Evolutionary conservation across 2,113 vertebrate genomes (phyloP).

Genomic region (Pterocles gutturalis): DNA sequence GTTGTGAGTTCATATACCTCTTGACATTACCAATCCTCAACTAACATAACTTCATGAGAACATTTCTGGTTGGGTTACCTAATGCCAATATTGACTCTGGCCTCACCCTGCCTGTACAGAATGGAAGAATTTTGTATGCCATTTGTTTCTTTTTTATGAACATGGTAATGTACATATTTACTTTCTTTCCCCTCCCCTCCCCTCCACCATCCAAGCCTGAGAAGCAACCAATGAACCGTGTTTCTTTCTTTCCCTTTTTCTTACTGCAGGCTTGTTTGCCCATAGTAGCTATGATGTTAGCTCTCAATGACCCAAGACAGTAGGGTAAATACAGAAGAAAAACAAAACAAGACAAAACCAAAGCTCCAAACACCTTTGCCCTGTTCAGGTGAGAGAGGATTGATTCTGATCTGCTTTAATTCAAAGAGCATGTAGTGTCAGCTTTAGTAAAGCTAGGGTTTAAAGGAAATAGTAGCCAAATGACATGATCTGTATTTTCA

Average conservation of each 20-base stretch:
- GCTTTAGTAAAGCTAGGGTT: not conserved
- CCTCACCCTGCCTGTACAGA: slow-evolving; percentile 61
- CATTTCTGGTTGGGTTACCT: not conserved
- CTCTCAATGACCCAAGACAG: not conserved
- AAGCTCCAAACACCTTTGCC: not conserved
- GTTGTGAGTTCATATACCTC: slow-evolving; percentile 8
- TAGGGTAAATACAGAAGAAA: not conserved
- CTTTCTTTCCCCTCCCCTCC: not conserved
- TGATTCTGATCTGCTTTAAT: not conserved
- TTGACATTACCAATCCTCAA: slow-evolving; percentile 51
- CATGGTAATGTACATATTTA: slow-evolving; percentile 48
- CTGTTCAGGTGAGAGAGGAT: not conserved
- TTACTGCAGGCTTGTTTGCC: not conserved
- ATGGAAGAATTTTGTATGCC: not conserved
- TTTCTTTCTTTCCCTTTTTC: slow-evolving; percentile 6
- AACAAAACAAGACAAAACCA: not conserved
- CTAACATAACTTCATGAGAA: slow-evolving; percentile 56
- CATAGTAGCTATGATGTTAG: not conserved
- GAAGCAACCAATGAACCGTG: not conserved
- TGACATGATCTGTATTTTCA: not conserved
- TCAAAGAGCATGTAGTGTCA: not conserved
- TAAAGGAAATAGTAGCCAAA: not conserved
- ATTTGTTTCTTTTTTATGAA: slow-evolving; percentile 28
- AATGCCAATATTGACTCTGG: slow-evolving; percentile 75
- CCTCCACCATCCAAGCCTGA: not conserved